A percentile compares a stretch with the other conserved stretches of the same genome.
phyloP scores from a whole-genome alignment of 2,888 invertebrate genomes.

The Phortica okadai region DNA sequence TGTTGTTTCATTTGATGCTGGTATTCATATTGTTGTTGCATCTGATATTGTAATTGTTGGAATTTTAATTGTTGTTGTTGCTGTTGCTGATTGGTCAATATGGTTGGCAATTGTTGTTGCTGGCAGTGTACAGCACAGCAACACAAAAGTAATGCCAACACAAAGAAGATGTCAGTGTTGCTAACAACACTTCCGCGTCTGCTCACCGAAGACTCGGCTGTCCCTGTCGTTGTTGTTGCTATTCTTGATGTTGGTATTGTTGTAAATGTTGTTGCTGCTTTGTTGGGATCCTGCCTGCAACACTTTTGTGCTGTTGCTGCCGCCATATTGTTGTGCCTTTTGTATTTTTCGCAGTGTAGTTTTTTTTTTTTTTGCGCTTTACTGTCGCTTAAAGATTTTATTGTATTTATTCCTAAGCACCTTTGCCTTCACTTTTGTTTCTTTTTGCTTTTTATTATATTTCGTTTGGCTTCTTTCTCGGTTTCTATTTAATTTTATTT shows the following conservation, averaged over 20 bases:
- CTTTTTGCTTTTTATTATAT: background rate
- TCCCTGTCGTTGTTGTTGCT: conserved; percentile 6
- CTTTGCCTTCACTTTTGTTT: background rate
- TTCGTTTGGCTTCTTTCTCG: background rate
- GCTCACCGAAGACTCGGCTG: background rate
- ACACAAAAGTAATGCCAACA: conserved; percentile 55
- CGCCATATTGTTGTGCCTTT: background rate
- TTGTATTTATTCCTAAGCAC: background rate
- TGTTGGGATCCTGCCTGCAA: background rate
- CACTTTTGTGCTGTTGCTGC: too few species aligned
- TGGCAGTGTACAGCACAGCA: conserved; percentile 48
- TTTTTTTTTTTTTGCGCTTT: background rate
- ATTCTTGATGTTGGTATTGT: background rate
- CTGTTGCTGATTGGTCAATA: conserved; percentile 44
- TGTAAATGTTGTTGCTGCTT: background rate
- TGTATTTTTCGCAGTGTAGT: background rate
- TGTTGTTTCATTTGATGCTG: conserved; percentile 53
- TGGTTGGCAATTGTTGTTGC: conserved; percentile 47
- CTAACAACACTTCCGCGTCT: conserved; percentile 38
- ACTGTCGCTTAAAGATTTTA: background rate
- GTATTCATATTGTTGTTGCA: conserved; percentile 68
- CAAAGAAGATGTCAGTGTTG: conserved; percentile 52
- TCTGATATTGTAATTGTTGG: conserved; percentile 65
- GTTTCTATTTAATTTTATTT: background rate
- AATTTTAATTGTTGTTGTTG: conserved; percentile 58